Evolutionary conservation across 1,140 invertebrate genomes (phyloP).

Genomic region (Formica exsecta): DNA sequence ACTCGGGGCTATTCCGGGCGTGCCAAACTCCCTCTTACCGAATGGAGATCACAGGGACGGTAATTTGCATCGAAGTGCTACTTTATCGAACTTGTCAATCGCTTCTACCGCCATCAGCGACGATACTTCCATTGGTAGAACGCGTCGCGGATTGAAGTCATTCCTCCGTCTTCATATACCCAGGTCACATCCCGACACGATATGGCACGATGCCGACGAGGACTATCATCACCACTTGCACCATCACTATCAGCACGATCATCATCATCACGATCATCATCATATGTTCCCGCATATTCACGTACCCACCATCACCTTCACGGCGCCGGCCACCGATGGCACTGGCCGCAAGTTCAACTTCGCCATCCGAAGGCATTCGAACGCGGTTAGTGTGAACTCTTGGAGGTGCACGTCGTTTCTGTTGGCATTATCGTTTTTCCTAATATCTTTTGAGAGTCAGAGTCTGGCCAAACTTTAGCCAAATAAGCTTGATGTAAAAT

Average conservation of each 20-base stretch:
- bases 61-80: conserved; percentile 62
- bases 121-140: not conserved
- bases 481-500: not conserved
- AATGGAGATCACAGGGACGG: not conserved
- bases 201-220: conserved; percentile 37
- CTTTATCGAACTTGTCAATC: conserved; percentile 67
- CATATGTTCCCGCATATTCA: conserved; percentile 84
- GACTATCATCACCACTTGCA: conserved; percentile 25
- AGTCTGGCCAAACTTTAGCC: not conserved
- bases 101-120: conserved; percentile 56
- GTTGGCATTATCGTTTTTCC: conserved; percentile 11
- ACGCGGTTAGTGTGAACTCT: conserved; percentile 85
- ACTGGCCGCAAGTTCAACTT: conserved; percentile 86
- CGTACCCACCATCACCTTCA: conserved; percentile 86
- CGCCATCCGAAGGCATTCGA: conserved; percentile 87
- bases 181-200: conserved; percentile 66
- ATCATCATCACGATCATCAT: conserved; percentile 76
- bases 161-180: conserved; percentile 86
- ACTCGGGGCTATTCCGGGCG: conserved; percentile 75
- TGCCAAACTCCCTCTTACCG: conserved; percentile 72
- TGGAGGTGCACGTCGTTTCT: conserved; percentile 50
- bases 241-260: conserved; percentile 76
- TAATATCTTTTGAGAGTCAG: not conserved
- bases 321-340: conserved; percentile 82
- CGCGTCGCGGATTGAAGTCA: conserved; percentile 75